A percentile compares a stretch with the other conserved stretches of the same genome.
These are phyloP conservation scores for Temnothorax curvispinosus DNA, from an alignment of 1,140 invertebrate genomes.

Conservation along the genomic window DNA sequence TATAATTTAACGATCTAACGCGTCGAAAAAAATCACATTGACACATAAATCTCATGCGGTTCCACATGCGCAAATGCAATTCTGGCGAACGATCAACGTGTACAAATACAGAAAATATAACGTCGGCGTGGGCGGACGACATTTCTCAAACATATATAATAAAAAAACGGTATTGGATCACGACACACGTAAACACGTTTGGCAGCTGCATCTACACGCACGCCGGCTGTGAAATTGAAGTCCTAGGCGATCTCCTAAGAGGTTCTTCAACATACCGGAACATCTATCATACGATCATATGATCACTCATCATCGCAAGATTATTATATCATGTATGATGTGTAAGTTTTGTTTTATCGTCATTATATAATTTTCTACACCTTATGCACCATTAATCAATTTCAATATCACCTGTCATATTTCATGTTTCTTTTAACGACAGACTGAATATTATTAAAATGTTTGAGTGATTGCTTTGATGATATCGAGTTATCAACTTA, in stretches of 20 bases:
- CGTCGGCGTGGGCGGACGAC: background rate
- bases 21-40: background rate
- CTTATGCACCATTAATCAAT: background rate
- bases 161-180: constrained; percentile 24
- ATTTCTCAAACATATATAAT: constrained; percentile 46
- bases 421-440: background rate
- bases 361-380: background rate
- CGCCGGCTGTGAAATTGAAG: background rate
- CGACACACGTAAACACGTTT: constrained; percentile 5
- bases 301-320: background rate
- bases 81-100: constrained; percentile 29
- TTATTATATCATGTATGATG: background rate
- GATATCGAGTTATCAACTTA: background rate
- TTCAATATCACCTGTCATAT: background rate
- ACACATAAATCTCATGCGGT: constrained; percentile 11
- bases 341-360: constrained; percentile 35
- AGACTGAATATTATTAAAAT: background rate
- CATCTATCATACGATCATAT: background rate
- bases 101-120: constrained; percentile 49
- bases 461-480: background rate
- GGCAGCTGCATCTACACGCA: background rate
- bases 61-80: constrained; percentile 10
- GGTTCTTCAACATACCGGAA: background rate
- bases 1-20: background rate
- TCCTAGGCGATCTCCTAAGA: constrained; percentile 1